Evolutionary conservation across 2,888 invertebrate species (phyloP), one percentile per base, ranked within the genome.

Genomic region (Lithophane ornitopus): DNA sequence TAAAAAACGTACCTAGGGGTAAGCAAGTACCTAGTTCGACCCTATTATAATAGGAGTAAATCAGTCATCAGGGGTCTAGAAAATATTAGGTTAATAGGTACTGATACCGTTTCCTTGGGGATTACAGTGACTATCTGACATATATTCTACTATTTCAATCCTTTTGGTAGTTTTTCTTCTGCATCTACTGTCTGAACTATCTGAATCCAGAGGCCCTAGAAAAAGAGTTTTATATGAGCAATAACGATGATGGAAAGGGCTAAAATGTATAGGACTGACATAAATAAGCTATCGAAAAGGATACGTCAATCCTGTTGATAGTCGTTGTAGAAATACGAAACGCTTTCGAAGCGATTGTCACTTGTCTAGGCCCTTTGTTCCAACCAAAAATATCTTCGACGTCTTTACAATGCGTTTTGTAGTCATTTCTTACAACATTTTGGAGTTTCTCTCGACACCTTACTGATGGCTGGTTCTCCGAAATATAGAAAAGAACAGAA

Each of bases 61-160:
- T 44, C 44, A 61, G 68, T 39, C 52, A 22, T 39, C 7, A 3
- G 54, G 61, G 46, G 39, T 70, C 2, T 41, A 41, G 54, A 46
- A 76, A 61, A 14, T 28, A 39, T 54, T 16, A 28, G 19, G 46
- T 41, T 77, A 28, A 67, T 49, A 49, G 49, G 14, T 46, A 54
- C 12, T 19, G 14, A 67, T 14, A 41, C 2, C 8, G n/a, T 22
- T 0, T 49, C 6, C 7, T 16, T 9, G 2, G n/a, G 34, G 6
- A 49, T 34, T 44, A 26, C 22, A 49, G 28, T 1, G 1, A 1
- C n/a, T 41, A 58, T 41, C 0, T 44, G n/a, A n/a, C n/a, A 44
- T 14, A 1, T 44, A 22, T 49, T 26, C 2, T 11, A 11, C 28
- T 26, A 0, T 52, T 46, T 49, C 9, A 28, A 14, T n/a, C 1